Evolutionary conservation across 2,113 vertebrate genomes (phyloP), one percentile per base, ranked within the genome.

Genomic region (Osmerus eperlanus): DNA sequence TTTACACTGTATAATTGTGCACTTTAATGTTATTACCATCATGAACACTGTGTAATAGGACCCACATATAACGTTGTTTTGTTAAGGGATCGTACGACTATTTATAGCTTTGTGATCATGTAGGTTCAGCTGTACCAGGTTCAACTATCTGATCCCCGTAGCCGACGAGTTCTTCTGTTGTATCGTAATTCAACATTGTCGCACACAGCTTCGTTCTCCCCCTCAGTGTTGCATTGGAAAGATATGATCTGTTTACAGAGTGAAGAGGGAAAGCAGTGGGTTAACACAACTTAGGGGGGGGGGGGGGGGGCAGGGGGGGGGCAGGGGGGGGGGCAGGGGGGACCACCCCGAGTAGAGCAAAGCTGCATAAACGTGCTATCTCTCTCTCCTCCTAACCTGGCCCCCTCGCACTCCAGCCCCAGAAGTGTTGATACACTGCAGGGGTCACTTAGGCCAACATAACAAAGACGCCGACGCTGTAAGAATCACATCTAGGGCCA

Each of bases 331-430:
- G n/a, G n/a, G n/a, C n/a, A n/a, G 32, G 32, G 32, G 73, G 65
- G 89, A 90, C 89, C 90, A 91, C 86, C 87, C 79, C 83, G 81
- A 53, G 56, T 73, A 70, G 76, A 84, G 78, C 8, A 70, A 76
- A 77, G 78, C 59, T 54, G 58, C 67, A 71, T 23, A 60, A 65
- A 66, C 67, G 51, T 47, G 65, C 68, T 78, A 65, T 79, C 75
- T 74, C 63, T 64, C 58, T 51, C 29, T 21, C 71, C 74, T 65
- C 47, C 70, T 77, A 71, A 77, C 68, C 59, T 25, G 12, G 16
- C 28, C 65, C 19, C 75, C 70, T 69, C 67, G 6, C 68, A 52
- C 65, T 76, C 76, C 65, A 64, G 80, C 77, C 71, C 67, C 70
- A 71, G 77, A 69, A 63, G 32, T 41, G 67, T 79, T 67, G 53